Evolutionary conservation across 2,113 vertebrate genomes (phyloP).

Genomic region (Saimiri boliviensis): DNA sequence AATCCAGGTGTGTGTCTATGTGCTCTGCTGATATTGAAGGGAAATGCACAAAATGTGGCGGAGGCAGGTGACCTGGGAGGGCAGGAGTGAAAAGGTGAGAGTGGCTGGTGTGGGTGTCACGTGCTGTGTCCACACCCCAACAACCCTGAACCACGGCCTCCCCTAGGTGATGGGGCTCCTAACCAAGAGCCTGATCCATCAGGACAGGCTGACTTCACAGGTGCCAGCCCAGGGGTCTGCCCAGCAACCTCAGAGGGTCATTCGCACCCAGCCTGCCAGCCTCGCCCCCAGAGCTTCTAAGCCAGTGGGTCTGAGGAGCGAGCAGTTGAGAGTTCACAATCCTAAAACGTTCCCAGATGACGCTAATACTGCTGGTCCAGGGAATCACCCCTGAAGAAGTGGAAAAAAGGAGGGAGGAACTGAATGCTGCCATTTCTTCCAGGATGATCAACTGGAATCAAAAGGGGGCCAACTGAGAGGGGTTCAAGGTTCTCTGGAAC

Average conservation of each 20-base stretch:
- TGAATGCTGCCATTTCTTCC: neutral
- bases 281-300: neutral
- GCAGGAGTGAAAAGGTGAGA: neutral
- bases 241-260: neutral
- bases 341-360: neutral
- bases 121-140: neutral
- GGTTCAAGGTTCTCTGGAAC: neutral
- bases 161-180: neutral
- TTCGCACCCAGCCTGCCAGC: neutral
- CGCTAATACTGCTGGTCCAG: neutral
- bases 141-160: neutral
- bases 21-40: neutral
- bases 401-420: neutral
- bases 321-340: rapidly evolving
- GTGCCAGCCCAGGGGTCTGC: too few relatives aligned
- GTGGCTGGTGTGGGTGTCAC: rapidly evolving
- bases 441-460: neutral
- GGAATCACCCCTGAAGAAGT: neutral
- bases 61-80: neutral
- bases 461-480: neutral
- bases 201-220: neutral
- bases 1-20: neutral
- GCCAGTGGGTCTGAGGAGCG: neutral
- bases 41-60: neutral
- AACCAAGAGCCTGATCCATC: neutral